Evolutionary conservation across 2,888 invertebrate genomes (phyloP).

Genomic region (Ganaspis brasiliensis): DNA sequence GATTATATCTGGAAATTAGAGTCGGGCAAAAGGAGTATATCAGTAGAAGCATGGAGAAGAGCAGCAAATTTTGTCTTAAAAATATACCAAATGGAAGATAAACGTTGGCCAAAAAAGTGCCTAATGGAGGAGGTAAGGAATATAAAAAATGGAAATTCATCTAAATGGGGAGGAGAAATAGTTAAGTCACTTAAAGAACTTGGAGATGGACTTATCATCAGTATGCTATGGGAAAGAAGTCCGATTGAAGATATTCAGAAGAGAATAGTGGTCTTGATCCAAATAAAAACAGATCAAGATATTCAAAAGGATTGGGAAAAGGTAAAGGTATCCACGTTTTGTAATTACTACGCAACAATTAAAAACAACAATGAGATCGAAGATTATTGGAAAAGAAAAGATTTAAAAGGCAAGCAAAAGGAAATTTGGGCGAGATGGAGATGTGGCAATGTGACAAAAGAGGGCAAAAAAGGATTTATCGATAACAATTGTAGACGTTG

Average conservation of each 20-base stretch:
- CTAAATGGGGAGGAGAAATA: conserved; percentile 28
- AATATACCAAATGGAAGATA: conserved; percentile 1
- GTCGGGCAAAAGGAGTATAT: not conserved
- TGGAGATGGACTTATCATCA: not conserved
- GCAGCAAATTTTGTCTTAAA: not conserved
- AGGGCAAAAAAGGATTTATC: too few species aligned
- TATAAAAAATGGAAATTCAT: not conserved
- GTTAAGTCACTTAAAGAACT: conserved; percentile 1
- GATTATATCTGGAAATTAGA: conserved; percentile 40
- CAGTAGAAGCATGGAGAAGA: conserved; percentile 8
- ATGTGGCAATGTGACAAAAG: too few species aligned
- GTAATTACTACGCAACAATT: not conserved
- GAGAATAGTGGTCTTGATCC: not conserved
- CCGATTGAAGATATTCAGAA: not conserved
- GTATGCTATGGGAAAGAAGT: not conserved
- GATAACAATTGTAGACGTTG: too few species aligned
- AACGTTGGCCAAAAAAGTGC: conserved; percentile 42
- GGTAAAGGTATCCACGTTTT: conserved; percentile 20
- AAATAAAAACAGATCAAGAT: conserved; percentile 10
- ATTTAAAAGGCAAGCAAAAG: conserved; percentile 3
- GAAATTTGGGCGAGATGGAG: too few species aligned
- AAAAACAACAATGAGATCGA: not conserved
- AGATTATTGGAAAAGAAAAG: conserved; percentile 1
- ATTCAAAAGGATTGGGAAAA: conserved; percentile 31
- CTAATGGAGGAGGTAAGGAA: conserved; percentile 25